Conservation (phyloP, 2,113 vertebrate species). For the Ramphastos sulfuratus region DNA sequence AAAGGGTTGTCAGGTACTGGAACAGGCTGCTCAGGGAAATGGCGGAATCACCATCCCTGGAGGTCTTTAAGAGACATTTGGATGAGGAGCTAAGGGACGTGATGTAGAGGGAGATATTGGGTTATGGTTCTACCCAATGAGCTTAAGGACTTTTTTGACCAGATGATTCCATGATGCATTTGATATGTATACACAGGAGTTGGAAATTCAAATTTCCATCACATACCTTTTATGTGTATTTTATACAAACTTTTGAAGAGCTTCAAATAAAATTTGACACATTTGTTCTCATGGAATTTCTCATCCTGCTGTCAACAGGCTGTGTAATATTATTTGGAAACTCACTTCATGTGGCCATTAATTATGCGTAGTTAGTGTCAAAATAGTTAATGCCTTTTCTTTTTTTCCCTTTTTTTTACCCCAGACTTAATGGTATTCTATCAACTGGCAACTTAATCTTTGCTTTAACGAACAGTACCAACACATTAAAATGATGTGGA, state of each 20-base stretch:
- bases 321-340: neutral
- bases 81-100: too few species aligned
- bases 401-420: neutral
- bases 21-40: too few species aligned
- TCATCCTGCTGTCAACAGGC: neutral
- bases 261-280: neutral
- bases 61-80: too few species aligned
- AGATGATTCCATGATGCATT: too few species aligned
- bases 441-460: conserved; percentile 43
- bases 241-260: neutral
- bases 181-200: neutral
- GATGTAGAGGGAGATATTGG: too few species aligned
- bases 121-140: too few species aligned
- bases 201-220: neutral
- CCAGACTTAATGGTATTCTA: neutral
- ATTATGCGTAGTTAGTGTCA: conserved; percentile 57
- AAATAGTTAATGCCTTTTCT: conserved; percentile 24
- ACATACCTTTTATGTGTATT: accelerated
- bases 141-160: too few species aligned
- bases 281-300: neutral
- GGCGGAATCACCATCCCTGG: too few species aligned
- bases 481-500: conserved; percentile 34
- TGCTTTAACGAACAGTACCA: conserved; percentile 44
- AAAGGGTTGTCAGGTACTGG: too few species aligned
- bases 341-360: conserved; percentile 5